Evolutionary conservation across 2,888 invertebrate species (phyloP).

Genomic region (Ischnura elegans): DNA sequence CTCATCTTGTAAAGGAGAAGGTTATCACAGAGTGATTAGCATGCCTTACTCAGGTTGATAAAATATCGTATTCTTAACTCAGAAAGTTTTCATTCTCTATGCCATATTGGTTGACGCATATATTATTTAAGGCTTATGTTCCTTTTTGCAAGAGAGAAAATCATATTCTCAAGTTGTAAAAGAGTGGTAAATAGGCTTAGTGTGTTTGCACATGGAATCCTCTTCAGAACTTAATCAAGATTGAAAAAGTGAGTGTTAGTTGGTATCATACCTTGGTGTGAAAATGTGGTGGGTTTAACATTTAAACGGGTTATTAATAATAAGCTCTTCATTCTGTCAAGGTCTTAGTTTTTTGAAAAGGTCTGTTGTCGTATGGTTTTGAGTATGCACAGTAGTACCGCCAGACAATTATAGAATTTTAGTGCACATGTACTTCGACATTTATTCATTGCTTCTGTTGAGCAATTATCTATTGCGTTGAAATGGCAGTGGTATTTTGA

Average conservation of each 20-base stretch:
- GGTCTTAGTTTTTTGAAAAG: background rate
- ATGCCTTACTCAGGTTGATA: background rate
- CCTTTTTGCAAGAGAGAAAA: background rate
- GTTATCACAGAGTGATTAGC: background rate
- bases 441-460: conserved; percentile 21
- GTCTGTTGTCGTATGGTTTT: conserved; percentile 1
- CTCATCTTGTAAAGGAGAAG: background rate
- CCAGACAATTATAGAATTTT: background rate
- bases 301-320: background rate
- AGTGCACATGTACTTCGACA: conserved; percentile 9
- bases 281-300: background rate
- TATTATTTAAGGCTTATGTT: background rate
- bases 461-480: conserved; percentile 20
- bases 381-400: background rate
- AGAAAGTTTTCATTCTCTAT: background rate
- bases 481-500: background rate
- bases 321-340: background rate
- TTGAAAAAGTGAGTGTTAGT: background rate
- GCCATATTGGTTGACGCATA: background rate
- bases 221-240: background rate
- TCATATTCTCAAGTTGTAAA: background rate
- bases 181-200: background rate
- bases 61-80: background rate
- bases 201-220: background rate
- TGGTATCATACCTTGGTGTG: background rate